Evolutionary conservation across 2,888 invertebrate species (phyloP), one percentile per base, ranked within the genome.

Genomic region (Heliconius cydno): DNA sequence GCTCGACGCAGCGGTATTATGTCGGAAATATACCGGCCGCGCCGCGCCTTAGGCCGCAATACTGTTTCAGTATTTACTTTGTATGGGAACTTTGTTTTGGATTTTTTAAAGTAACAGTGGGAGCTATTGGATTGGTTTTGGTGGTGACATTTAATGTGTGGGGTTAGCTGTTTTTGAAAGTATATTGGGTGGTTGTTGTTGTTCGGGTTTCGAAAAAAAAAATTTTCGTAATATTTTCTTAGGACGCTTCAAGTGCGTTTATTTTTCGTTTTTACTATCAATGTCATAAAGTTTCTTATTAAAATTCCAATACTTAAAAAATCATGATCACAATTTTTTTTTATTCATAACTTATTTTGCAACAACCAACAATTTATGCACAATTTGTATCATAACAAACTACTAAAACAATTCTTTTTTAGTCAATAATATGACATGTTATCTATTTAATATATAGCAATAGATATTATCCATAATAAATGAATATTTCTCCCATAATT

Each of bases 1-100:
- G 95, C 95, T 95, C 95, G 95, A 95, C 95, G 95, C 95, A 95
- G 95, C 95, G 95, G 95, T 95, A 95, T 95, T 95, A 95, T 95
- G 95, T 95, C 94, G 95, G 95, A 95, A 95, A 95, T 95, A 95
- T 95, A 95, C 94, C 93, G 94, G 94, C 90, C 90, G 94, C 90
- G 88, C 90, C 91, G 91, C 93, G 94, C 91, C 92, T 92, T 91
- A 90, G 91, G 94, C 94, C 94, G 93, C 87, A 92, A 90, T 88
- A 92, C 91, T 86, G 89, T 91, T 94, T 92, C 85, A 86, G 88
- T 88, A 94, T 94, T 95, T 95, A 95, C 93, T 95, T 95, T 94
- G 94, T 95, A 95, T 94, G 94, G 92, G 90, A 90, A 94, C 90
- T 89, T 92, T 92, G 89, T 90, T 90, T 92, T 93, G 86, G 89